Conservation (phyloP, 2,113 vertebrate species). For the Pachypanchax playfairii region DNA sequence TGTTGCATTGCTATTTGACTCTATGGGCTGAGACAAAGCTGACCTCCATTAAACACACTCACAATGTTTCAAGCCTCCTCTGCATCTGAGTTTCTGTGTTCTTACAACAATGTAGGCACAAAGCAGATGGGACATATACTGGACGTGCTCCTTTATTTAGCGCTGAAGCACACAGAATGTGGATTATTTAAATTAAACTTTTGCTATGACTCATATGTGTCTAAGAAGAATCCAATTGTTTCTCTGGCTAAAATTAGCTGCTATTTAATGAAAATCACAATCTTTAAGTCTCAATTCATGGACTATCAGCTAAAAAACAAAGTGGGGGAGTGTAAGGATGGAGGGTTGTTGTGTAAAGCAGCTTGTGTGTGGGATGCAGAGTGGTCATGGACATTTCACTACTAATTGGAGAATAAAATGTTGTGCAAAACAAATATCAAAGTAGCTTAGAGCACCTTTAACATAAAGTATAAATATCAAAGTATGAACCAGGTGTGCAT, state of each 20-base stretch:
- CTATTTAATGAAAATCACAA: constrained; percentile 49
- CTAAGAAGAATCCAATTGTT: constrained; percentile 46
- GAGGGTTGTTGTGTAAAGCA: constrained; percentile 3
- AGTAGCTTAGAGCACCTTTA: constrained; percentile 1
- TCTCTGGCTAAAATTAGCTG: constrained; percentile 26
- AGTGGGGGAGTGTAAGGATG: neutral
- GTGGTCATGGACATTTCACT: neutral
- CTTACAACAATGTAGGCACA: constrained; percentile 30
- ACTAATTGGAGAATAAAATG: constrained; percentile 5
- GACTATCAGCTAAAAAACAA: neutral
- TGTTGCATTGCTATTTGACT: constrained; percentile 8
- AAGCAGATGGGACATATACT: constrained; percentile 37
- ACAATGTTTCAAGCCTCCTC: constrained; percentile 2
- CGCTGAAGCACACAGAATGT: constrained; percentile 34
- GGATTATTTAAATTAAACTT: constrained; percentile 32
- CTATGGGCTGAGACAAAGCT: neutral
- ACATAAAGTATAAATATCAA: neutral
- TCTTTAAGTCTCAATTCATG: constrained; percentile 24
- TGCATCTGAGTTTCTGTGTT: constrained; percentile 21
- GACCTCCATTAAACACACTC: constrained; percentile 18
- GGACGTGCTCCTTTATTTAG: constrained; percentile 58
- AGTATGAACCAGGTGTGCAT: neutral
- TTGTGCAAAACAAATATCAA: constrained; percentile 4
- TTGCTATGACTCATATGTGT: constrained; percentile 64
- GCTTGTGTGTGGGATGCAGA: constrained; percentile 3